Evolutionary conservation across 2,113 vertebrate species (phyloP).

Genomic region (Siniperca knerii): DNA sequence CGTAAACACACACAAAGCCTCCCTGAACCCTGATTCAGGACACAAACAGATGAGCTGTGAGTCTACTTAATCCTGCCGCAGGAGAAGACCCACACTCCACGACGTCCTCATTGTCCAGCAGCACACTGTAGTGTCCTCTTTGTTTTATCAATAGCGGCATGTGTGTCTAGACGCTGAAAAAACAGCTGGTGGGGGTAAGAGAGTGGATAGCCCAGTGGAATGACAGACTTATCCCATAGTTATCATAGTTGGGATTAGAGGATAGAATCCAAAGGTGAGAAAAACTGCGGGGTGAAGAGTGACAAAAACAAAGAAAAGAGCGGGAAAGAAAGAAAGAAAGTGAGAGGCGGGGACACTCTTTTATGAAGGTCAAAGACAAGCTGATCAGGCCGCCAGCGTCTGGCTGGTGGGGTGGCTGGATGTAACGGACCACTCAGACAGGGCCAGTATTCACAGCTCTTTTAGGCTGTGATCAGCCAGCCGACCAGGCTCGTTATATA

Average conservation of each 20-base stretch:
- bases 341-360: background rate
- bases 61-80: slow-evolving; percentile 41
- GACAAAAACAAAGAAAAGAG: slow-evolving; percentile 45
- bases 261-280: slow-evolving; percentile 52
- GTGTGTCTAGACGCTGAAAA: slow-evolving; percentile 83
- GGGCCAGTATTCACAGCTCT: slow-evolving; percentile 36
- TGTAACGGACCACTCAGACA: background rate
- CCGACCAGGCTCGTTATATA: slow-evolving; percentile 56
- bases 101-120: slow-evolving; percentile 64
- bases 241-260: slow-evolving; percentile 73
- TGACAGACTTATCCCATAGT: slow-evolving; percentile 72
- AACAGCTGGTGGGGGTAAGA: slow-evolving; percentile 72
- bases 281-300: slow-evolving; percentile 16
- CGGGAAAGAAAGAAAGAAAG: slow-evolving; percentile 23
- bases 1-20: background rate
- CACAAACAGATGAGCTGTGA: slow-evolving; percentile 24
- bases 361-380: slow-evolving; percentile 46
- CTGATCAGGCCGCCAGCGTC: slow-evolving; percentile 19
- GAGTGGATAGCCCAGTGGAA: slow-evolving; percentile 57
- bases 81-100: slow-evolving; percentile 48
- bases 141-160: slow-evolving; percentile 73
- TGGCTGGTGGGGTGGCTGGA: slow-evolving; percentile 20
- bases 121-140: slow-evolving; percentile 41
- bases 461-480: slow-evolving; percentile 41
- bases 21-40: slow-evolving; percentile 15